Percentiles rank a stretch among this genome's conserved stretches.
phyloP scores from a whole-genome alignment of 53 echinoderm and acorn worm genomes.

The Hippasteria phrygiana region DNA sequence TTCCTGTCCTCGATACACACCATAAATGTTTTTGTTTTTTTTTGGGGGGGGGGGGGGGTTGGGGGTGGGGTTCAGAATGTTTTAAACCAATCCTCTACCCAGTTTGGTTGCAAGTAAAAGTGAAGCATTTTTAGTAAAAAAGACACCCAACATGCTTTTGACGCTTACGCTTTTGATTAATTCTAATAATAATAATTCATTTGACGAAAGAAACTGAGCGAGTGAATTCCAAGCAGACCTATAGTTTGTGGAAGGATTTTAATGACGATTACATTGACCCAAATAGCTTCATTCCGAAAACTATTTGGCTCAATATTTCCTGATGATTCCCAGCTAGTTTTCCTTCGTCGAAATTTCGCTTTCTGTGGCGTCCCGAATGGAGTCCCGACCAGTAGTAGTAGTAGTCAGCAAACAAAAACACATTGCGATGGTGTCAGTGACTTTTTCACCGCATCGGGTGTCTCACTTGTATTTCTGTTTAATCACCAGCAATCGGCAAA shows the following conservation, averaged over 20 bases:
- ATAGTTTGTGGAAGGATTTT: not conserved
- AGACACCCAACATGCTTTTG: no score
- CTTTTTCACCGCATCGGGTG: not conserved
- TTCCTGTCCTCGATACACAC: no score
- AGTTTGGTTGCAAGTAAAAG: no score
- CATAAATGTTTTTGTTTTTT: no score
- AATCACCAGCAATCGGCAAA: not conserved
- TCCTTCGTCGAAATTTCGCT: slow-evolving; percentile 11
- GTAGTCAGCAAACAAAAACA: not conserved
- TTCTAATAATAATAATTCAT: no score
- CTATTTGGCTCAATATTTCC: slow-evolving; percentile 15
- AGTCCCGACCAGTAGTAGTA: not conserved
- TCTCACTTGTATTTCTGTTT: not conserved
- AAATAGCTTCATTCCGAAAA: slow-evolving; percentile 12
- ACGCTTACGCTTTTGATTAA: no score
- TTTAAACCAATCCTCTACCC: no score
- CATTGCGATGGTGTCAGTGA: not conserved
- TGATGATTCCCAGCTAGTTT: not conserved
- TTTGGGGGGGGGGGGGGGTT: no score
- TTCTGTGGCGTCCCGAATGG: not conserved
- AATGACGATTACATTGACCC: slow-evolving; percentile 1
- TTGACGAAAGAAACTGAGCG: not conserved
- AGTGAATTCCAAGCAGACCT: no score
- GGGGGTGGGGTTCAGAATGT: no score
- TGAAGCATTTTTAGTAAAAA: no score